Conservation (phyloP, 1,140 invertebrate species). For the Euglossa dilemma region DNA sequence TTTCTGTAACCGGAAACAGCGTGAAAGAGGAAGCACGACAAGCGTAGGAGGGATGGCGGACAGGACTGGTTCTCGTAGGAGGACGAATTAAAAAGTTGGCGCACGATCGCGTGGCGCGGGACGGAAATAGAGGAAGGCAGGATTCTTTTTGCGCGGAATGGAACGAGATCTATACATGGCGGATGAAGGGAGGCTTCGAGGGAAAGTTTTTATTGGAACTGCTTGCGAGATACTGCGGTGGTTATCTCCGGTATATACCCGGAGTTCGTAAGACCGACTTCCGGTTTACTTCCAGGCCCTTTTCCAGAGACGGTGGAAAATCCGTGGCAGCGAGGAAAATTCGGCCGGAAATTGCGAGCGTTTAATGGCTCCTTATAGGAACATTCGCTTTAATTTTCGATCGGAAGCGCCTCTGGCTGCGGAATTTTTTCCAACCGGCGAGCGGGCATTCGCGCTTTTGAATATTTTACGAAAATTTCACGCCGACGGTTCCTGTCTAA, state of each 20-base stretch:
- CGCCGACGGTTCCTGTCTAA: too few species aligned
- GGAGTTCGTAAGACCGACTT: constrained; percentile 35
- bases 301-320: not conserved
- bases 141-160: constrained; percentile 55
- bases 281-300: constrained; percentile 14
- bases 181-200: constrained; percentile 50
- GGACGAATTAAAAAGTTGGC: constrained; percentile 67
- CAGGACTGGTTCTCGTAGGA: constrained; percentile 40
- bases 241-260: constrained; percentile 54
- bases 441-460: too few species aligned
- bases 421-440: too few species aligned
- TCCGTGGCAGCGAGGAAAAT: not conserved
- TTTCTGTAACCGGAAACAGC: constrained; percentile 48
- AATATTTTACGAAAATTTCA: too few species aligned
- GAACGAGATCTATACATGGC: constrained; percentile 56
- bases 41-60: not conserved
- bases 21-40: constrained; percentile 38
- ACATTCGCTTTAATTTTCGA: not conserved
- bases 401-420: too few species aligned
- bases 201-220: constrained; percentile 67
- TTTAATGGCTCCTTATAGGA: constrained; percentile 8
- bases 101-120: constrained; percentile 1
- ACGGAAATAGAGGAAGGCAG: constrained; percentile 14
- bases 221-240: constrained; percentile 48
- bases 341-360: not conserved